A percentile compares a stretch with the other conserved stretches of the same genome.
Conservation (phyloP, 2,888 invertebrate genomes). For the Drosophila basisetae region DNA sequence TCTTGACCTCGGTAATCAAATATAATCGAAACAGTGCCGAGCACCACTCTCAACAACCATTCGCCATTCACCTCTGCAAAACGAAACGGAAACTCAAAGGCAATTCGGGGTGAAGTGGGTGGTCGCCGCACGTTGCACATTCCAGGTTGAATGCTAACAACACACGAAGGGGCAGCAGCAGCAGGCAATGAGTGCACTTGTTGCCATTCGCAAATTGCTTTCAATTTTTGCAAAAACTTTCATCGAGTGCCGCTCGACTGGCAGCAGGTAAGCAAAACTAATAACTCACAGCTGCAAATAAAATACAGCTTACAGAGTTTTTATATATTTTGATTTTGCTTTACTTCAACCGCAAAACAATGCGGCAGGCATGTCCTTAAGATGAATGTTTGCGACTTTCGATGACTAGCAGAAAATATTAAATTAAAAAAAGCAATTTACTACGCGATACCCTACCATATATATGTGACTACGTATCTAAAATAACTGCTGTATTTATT, state of each 20-base stretch:
- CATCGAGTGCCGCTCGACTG: slow-evolving; percentile 25
- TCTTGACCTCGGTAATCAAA: slow-evolving; percentile 54
- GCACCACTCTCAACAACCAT: slow-evolving; percentile 45
- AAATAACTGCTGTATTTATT: background rate
- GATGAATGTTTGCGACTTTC: slow-evolving; percentile 14
- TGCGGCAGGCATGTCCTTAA: slow-evolving; percentile 21
- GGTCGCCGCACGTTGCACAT: background rate
- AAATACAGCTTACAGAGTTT: slow-evolving; percentile 9
- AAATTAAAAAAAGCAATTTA: slow-evolving; percentile 14
- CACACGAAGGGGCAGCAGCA: slow-evolving; percentile 26
- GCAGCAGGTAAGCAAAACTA: slow-evolving; percentile 60
- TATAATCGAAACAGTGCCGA: slow-evolving; percentile 58
- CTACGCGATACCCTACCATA: background rate
- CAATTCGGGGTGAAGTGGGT: background rate
- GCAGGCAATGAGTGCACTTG: slow-evolving; percentile 64
- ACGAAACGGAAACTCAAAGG: slow-evolving; percentile 41
- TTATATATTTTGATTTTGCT: slow-evolving; percentile 11
- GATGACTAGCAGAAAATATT: slow-evolving; percentile 12
- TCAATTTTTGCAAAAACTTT: slow-evolving; percentile 58
- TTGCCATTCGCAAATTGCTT: slow-evolving; percentile 67
- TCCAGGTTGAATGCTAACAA: slow-evolving; percentile 17
- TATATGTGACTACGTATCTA: background rate
- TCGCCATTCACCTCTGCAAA: slow-evolving; percentile 37
- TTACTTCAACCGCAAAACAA: slow-evolving; percentile 42
- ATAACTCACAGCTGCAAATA: slow-evolving; percentile 46